Evolutionary conservation across 2,113 vertebrate species (phyloP), one percentile per base, ranked within the genome.

Genomic region (Galemys pyrenaicus): DNA sequence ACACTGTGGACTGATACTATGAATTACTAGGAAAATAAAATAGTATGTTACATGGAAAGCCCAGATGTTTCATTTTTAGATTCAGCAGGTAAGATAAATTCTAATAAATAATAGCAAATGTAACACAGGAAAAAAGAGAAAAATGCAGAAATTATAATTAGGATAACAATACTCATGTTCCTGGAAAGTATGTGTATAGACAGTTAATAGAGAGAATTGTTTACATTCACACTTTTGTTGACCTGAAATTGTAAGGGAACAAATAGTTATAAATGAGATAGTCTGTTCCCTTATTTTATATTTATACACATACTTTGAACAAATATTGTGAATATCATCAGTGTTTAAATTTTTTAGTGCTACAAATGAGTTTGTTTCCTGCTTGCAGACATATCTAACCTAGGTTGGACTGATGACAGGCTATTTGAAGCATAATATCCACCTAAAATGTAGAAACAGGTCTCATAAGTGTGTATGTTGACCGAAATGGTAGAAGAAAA

Each of bases 1-100:
- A 6, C 19, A 39, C 58, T 73, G 56, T 82, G 49, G 22, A 20
- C 26, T 87, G 86, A 49, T 90, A 80, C 41, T 71, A n/a, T 84
- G n/a, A 89, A 75, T 74, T 89, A 87, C n/a, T 83, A 87, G 87
- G 39, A 64, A 74, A 87, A 70, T 44, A 80, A 92, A 79, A n/a
- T 37, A 91, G 68, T 37, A 92, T n/a, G 65, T 49, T 44, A 44
- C 5, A 37, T 89, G 28, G 6, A 54, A 92, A 64, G 20, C 41
- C 10, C 37, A 46, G 54, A 75, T 2, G 24, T 77, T 67, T 71
- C 58, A 44, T 58, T 67, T 75, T 67, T 92, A 88, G 58, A 80
- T 74, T 90, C 44, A 84, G 1, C 13, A 51, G 32, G n/a, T 6
- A 67, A 62, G 78, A 30, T 84, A 82, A 65, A 95, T 90, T 84